Base-by-base conservation (phyloP, 2,888 invertebrate species). In the Xestia rhomboidea region DNA sequence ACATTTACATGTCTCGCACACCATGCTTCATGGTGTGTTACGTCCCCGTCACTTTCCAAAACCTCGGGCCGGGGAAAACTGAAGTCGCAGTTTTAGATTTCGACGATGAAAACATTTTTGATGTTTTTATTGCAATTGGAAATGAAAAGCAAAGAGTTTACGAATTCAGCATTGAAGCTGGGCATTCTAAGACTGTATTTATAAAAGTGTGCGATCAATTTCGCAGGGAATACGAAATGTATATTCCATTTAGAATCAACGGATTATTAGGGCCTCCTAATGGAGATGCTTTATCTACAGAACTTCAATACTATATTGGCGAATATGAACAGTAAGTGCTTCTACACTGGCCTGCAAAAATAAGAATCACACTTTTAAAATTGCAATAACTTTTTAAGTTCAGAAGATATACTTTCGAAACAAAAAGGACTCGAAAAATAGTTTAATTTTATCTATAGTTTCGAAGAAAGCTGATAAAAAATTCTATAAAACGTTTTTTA, bases 201-300 rank as follows among this genome's bases (percentile, higher is more conserved):
- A 91, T 96, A 72, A 95, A 94, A 93, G 92, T 96, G 24, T 91
- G 77, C 82, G 96, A 95, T 82, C 85, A 91, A 84, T 95, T 93
- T 89, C 92, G 95, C 70, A 92, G 96, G 82, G 97, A 97, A 79
- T 97, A 97, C 88, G 96, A 97, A 72, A 97, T 97, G 91, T 97
- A 94, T 85, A 92, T 97, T 72, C 97, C 98, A 0, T 95, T 97
- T 78, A 94, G 97, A 87, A 93, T 97, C 30, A 98, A 98, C 87
- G 95, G 95, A 73, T 90, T 97, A 63, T 86, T 97, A 68, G 97
- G 97, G 0, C 97, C 97, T 13, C 96, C 97, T 10, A 85, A 92
- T 83, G 78, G 93, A 88, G 87, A 92, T 88, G 64, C 89, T 44
- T 84, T 81, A 68, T 93, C 95, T 18, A 94, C 93, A 41, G 95